Evolutionary conservation across 1,140 invertebrate species (phyloP).

Genomic region (Rhyacophila brunnea): DNA sequence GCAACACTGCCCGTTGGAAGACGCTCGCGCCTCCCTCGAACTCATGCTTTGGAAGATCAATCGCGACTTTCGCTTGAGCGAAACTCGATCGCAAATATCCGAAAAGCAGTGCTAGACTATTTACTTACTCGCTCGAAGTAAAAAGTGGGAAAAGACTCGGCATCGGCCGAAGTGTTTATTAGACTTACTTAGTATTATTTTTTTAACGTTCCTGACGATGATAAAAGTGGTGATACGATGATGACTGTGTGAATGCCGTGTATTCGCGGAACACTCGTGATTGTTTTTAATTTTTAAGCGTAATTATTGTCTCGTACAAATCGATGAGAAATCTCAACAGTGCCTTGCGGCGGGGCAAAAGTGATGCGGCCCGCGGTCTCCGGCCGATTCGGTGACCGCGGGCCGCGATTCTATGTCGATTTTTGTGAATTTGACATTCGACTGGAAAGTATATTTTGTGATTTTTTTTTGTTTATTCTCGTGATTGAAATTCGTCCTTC

Average conservation of each 20-base stretch:
- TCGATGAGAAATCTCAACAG: slow-evolving; percentile 27
- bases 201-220: slow-evolving; percentile 23
- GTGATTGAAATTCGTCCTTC: slow-evolving; percentile 25
- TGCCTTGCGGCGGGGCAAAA: slow-evolving; percentile 1
- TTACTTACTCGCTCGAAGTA: background rate
- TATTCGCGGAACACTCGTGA: slow-evolving; percentile 3
- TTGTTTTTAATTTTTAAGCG: slow-evolving; percentile 1
- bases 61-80: slow-evolving; percentile 51
- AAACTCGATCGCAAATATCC: background rate
- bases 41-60: slow-evolving; percentile 74
- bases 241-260: slow-evolving; percentile 3
- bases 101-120: background rate
- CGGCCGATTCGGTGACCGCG: background rate
- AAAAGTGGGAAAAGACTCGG: background rate
- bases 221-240: background rate
- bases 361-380: background rate
- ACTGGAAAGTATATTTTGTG: slow-evolving; percentile 8
- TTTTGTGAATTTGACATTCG: background rate
- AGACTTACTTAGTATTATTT: slow-evolving; percentile 26
- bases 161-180: background rate
- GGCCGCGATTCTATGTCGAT: slow-evolving; percentile 1
- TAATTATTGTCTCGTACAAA: slow-evolving; percentile 25
- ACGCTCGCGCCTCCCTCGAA: slow-evolving; percentile 81
- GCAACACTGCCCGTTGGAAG: slow-evolving; percentile 87
- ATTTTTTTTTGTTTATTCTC: slow-evolving; percentile 18